Evolutionary conservation across 2,888 invertebrate species (phyloP).

Genomic region (Anthophora plumipes): DNA sequence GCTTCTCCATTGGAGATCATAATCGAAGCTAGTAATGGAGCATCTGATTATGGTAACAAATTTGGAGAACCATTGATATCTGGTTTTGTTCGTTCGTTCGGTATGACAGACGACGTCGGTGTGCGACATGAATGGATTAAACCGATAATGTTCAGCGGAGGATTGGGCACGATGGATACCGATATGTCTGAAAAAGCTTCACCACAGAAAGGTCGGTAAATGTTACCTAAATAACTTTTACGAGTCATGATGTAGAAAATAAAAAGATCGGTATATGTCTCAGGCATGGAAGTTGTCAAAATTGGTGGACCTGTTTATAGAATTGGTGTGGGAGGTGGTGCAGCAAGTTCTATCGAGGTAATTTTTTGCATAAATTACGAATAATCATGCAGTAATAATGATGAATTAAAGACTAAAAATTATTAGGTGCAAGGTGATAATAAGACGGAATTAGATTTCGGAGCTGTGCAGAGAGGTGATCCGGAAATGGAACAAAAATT

Average conservation of each 20-base stretch:
- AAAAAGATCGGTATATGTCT: background rate
- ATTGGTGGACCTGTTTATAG: conserved; percentile 98
- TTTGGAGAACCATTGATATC: conserved; percentile 98
- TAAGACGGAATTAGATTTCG: conserved; percentile 94
- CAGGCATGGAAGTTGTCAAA: conserved; percentile 96
- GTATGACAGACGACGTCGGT: conserved; percentile 88
- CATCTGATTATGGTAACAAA: conserved; percentile 99
- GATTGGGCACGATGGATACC: conserved; percentile 95
- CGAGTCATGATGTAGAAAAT: background rate
- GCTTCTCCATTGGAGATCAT: conserved; percentile 95
- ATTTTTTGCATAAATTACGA: conserved; percentile 22
- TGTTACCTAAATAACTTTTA: background rate
- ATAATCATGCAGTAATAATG: background rate
- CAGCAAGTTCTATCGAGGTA: conserved; percentile 96
- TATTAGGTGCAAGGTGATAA: conserved; percentile 93
- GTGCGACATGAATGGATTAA: conserved; percentile 97
- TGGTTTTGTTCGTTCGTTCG: conserved; percentile 97
- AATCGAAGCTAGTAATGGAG: conserved; percentile 98
- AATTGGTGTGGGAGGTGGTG: conserved; percentile 99
- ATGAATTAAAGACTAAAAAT: conserved; percentile 7
- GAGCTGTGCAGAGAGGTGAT: conserved; percentile 98
- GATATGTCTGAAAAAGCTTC: conserved; percentile 91
- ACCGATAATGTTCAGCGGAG: conserved; percentile 99
- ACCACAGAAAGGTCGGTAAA: conserved; percentile 88
- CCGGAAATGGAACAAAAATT: conserved; percentile 99